Evolutionary conservation across 1,140 invertebrate species (phyloP).

Genomic region (Drosophila repleta): DNA sequence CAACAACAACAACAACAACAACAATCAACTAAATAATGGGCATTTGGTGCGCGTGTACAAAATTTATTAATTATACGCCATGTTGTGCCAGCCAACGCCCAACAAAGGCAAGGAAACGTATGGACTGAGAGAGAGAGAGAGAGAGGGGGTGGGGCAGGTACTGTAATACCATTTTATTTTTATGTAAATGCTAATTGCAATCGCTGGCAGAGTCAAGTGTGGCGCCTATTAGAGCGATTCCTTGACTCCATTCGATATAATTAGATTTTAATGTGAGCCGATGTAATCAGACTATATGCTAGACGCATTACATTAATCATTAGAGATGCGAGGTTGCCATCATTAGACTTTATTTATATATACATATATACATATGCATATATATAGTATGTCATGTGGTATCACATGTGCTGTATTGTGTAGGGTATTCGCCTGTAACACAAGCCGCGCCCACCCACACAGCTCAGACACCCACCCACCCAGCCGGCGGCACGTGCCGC

Average conservation of each 20-base stretch:
- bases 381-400: not conserved
- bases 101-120: conserved; percentile 12
- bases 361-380: too few relatives aligned
- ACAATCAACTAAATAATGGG: conserved; percentile 57
- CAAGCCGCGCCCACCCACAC: conserved; percentile 46
- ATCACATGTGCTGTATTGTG: conserved; percentile 19
- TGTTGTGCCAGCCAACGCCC: conserved; percentile 64
- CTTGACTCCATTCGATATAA: conserved; percentile 51
- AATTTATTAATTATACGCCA: conserved; percentile 79
- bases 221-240: not conserved
- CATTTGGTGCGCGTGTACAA: conserved; percentile 62
- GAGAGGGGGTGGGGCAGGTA: not conserved
- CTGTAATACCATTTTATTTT: conserved; percentile 59
- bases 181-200: conserved; percentile 47
- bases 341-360: not conserved
- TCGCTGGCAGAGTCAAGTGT: not conserved
- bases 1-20: conserved; percentile 17
- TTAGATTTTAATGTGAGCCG: conserved; percentile 72
- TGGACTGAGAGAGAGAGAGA: not conserved
- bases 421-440: conserved; percentile 43
- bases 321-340: conserved; percentile 32
- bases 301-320: conserved; percentile 63
- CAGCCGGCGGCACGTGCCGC: conserved; percentile 61
- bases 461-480: conserved; percentile 3
- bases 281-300: conserved; percentile 52